Percentiles rank a stretch among this genome's conserved stretches.
Conservation (phyloP, 2,113 vertebrate species). For the Poeciliopsis retropinna region DNA sequence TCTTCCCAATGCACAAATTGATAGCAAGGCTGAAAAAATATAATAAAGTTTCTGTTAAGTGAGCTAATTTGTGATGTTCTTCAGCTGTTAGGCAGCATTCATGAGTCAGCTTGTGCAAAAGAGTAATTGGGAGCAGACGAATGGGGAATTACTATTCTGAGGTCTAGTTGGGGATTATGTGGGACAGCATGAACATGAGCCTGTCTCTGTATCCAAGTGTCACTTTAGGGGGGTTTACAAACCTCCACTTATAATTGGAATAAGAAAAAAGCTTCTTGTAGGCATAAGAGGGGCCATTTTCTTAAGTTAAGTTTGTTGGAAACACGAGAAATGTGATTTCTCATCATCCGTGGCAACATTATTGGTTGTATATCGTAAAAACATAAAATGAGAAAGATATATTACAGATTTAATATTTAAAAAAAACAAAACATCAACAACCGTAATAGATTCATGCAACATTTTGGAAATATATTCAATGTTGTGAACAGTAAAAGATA, state of each 20-base stretch:
- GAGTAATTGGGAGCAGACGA: conserved; percentile 51
- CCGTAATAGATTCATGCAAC: too few relatives aligned
- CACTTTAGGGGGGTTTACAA: conserved; percentile 23
- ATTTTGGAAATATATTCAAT: background rate
- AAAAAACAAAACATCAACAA: too few relatives aligned
- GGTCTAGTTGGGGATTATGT: conserved; percentile 36
- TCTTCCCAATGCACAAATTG: conserved; percentile 26
- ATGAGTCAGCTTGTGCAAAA: conserved; percentile 45
- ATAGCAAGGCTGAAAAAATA: conserved; percentile 20
- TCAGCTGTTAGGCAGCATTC: conserved; percentile 24
- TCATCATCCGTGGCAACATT: background rate
- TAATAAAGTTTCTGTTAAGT: conserved; percentile 15
- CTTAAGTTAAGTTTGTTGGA: background rate
- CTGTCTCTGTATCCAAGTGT: conserved; percentile 18
- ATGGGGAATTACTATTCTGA: conserved; percentile 37
- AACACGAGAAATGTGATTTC: background rate
- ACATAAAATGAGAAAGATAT: background rate
- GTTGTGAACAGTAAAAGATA: background rate
- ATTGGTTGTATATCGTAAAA: background rate
- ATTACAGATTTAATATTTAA: too few relatives aligned
- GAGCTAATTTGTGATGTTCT: conserved; percentile 56
- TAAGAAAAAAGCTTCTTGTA: background rate
- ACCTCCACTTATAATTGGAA: conserved; percentile 24
- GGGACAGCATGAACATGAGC: conserved; percentile 31
- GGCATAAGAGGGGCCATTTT: background rate